Conservation (phyloP, 2,113 vertebrate genomes). For the Motacilla tschutschensis region DNA sequence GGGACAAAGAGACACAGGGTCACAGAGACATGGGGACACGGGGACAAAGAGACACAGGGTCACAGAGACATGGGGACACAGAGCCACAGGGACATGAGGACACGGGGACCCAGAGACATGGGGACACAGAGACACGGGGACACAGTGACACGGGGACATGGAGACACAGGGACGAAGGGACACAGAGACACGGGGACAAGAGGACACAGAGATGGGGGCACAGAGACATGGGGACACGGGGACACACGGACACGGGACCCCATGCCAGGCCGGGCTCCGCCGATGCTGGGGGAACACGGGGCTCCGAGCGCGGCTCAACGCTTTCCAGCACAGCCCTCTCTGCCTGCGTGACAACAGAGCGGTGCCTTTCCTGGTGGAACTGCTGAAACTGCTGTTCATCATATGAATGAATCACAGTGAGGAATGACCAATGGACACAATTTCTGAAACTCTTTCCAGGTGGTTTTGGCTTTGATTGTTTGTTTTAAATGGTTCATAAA, state of each 20-base stretch:
- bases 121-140: background rate
- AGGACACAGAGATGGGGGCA: too few species aligned
- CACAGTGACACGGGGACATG: background rate
- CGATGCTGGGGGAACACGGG: too few species aligned
- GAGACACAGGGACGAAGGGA: fast-evolving
- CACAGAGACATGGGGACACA: too few species aligned
- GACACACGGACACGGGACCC: too few species aligned
- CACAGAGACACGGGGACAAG: fast-evolving
- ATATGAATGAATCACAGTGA: background rate
- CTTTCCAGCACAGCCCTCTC: background rate
- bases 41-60: too few species aligned
- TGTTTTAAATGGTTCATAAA: background rate
- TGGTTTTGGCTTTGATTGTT: background rate
- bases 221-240: too few species aligned
- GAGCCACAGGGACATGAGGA: too few species aligned
- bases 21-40: too few species aligned
- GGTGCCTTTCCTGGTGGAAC: fast-evolving
- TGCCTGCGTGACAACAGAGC: background rate
- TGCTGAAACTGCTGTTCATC: background rate
- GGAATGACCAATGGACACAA: background rate
- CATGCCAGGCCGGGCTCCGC: background rate
- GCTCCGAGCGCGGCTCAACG: fast-evolving
- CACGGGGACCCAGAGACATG: too few species aligned
- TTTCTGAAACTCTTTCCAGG: background rate
- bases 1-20: too few species aligned